Base-by-base conservation (phyloP, 2,113 vertebrate species). In the Oophaga pumilio region DNA sequence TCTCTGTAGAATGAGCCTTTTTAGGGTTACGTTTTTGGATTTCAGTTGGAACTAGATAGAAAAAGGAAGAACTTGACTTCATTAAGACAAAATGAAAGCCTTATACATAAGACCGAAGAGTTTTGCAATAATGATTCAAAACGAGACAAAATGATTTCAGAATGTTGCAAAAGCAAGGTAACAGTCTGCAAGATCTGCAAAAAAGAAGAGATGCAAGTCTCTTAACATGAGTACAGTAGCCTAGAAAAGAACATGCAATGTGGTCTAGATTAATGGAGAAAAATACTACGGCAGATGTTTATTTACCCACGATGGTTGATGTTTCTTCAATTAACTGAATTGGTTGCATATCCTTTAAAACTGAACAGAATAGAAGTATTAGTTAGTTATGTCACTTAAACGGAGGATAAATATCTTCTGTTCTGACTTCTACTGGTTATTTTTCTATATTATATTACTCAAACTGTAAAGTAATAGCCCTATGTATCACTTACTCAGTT, bases 11-110 rank as follows among this genome's bases (percentile, higher is more conserved):
- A 2, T 76, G 79, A 9, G 12, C 20, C 49, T 81, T 73, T 76
- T 71, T 81, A 56, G 53, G 66, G 22, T 56, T n/a, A 6, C 0
- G 12, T 82, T 82, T 88, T 82, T 59, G 53, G 20, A 71, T 83
- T 82, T 87, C 26, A n/a, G 6, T 56, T 83, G 57, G 49, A 83
- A 56, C 86, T 88, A 50, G 13, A 88, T 83, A 59, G 68, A 83
- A 56, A 83, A 88, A 43, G n/a, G 62, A 17, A 87, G 76, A 87
- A 22, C 33, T 73, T 33, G 62, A 49, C 60, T 28, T 33, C 14
- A 49, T 82, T 52, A 82, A 28, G 43, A 76, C 52, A 43, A 13
- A 43, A 24, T 82, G 43, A 15, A 64, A 62, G 20, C 26, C 49
- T 68, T 28, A 60, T 76, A 68, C 13, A 26, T 52, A 26, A 79